Conservation (phyloP, 2,888 invertebrate species). For the Molorchus minor region DNA sequence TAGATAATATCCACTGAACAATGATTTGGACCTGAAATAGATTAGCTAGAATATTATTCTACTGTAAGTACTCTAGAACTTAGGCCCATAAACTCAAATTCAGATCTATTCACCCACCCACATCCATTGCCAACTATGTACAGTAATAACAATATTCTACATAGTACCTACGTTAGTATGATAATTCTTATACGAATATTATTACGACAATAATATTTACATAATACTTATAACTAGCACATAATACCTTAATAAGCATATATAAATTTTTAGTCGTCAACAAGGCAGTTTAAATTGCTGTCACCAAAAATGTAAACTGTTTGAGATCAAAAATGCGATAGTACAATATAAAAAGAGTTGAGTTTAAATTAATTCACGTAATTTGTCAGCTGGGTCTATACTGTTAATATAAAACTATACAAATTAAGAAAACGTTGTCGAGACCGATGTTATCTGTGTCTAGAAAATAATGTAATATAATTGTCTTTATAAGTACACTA, state of each 20-base stretch:
- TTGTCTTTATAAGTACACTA: conserved; percentile 44
- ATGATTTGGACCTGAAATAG: too few species aligned
- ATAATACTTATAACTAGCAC: neutral
- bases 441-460: conserved; percentile 2
- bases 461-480: conserved; percentile 14
- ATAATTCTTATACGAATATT: too few species aligned
- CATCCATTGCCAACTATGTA: neutral
- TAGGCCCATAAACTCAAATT: neutral
- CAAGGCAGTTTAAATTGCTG: too few species aligned
- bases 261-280: neutral
- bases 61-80: too few species aligned
- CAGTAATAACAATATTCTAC: neutral
- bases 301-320: neutral
- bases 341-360: conserved; percentile 4
- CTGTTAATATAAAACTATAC: conserved; percentile 5
- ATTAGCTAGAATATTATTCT: too few species aligned
- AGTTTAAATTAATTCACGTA: conserved; percentile 10
- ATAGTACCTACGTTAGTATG: too few species aligned
- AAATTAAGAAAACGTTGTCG: conserved; percentile 1
- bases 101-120: neutral
- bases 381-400: conserved; percentile 3
- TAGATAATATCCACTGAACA: too few species aligned
- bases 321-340: neutral
- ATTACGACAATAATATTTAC: too few species aligned
- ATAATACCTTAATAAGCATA: neutral